Base-by-base conservation (phyloP, 2,797 vertebrate genomes). In the Coilia nasus region DNA sequence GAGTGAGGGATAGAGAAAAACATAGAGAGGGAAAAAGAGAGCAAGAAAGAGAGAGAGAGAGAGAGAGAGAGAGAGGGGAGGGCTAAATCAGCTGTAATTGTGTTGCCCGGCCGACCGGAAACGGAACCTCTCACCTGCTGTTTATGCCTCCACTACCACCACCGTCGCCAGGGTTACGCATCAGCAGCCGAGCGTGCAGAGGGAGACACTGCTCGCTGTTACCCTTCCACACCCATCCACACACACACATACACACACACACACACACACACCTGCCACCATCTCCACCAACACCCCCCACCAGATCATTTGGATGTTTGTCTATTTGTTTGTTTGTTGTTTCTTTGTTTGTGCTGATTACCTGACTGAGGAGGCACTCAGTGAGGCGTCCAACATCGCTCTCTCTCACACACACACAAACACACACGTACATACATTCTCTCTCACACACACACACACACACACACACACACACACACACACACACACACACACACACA, bases 81-180 rank as follows among this genome's bases (percentile, higher is more conserved):
- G 35, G 71, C 31, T 78, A 78, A 78, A 78, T 78, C 71, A 78
- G 71, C 71, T 78, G 71, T 78, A 78, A 78, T 78, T 78, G 71
- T 83, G 87, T 87, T 82, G 83, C 78, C 64, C 83, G 78, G 81
- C 84, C n/a, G 41, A 84, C 88, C 81, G 81, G 82, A 90, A 60
- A 87, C 71, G 64, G 84, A 15, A 54, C 56, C 84, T 31, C 35
- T 41, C 35, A 78, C 81, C 80, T 81, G 14, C 82, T 85, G 67
- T 84, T 87, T 87, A 83, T 82, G 56, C 47, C 75, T 78, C 71
- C 35, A 7, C 71, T 15, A 19, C 17, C 64, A 41, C 44, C 57
- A 2, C 62, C 67, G 14, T 78, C 35, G 35, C 71, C 71, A 9
- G 17, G 71, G 71, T 41, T 78, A 78, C 35, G 71, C 71, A 78